These are phyloP conservation scores for Sprattus sprattus DNA, from an alignment of 2,113 vertebrate genomes.

Conservation along the genomic window DNA sequence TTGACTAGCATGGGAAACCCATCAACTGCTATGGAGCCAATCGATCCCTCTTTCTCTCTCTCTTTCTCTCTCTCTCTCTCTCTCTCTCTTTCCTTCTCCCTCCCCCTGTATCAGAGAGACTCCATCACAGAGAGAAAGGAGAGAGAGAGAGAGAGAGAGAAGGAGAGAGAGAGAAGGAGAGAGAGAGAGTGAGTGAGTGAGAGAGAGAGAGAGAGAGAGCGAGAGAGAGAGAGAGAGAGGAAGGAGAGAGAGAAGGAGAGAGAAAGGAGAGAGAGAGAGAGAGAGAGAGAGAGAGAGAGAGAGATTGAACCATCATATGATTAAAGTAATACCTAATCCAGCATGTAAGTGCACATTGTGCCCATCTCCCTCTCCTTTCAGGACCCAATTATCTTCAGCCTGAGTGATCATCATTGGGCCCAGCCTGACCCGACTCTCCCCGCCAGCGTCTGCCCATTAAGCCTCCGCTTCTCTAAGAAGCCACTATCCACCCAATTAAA, in stretches of 20 bases:
- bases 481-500: conserved; percentile 4
- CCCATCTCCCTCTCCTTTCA: conserved; percentile 2
- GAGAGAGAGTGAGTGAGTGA: too few species aligned
- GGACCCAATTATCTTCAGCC: not conserved
- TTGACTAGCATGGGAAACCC: conserved; percentile 49
- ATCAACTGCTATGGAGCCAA: conserved; percentile 28
- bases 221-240: not conserved
- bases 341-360: conserved; percentile 10
- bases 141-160: not conserved
- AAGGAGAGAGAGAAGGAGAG: not conserved
- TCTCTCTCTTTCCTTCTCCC: conserved; percentile 24
- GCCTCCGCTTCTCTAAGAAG: not conserved
- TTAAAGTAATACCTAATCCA: conserved; percentile 12
- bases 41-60: conserved; percentile 9
- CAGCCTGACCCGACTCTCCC: not conserved
- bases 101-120: not conserved
- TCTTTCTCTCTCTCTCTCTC: not conserved
- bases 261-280: not conserved
- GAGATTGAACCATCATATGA: not conserved
- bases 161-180: not conserved
- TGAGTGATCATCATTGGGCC: conserved; percentile 1
- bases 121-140: not conserved
- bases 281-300: not conserved
- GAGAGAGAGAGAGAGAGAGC: not conserved
- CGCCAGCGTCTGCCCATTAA: not conserved